These are phyloP conservation scores for Centropus unirufus DNA, from an alignment of 2,113 vertebrate species.

Conservation along the genomic window DNA sequence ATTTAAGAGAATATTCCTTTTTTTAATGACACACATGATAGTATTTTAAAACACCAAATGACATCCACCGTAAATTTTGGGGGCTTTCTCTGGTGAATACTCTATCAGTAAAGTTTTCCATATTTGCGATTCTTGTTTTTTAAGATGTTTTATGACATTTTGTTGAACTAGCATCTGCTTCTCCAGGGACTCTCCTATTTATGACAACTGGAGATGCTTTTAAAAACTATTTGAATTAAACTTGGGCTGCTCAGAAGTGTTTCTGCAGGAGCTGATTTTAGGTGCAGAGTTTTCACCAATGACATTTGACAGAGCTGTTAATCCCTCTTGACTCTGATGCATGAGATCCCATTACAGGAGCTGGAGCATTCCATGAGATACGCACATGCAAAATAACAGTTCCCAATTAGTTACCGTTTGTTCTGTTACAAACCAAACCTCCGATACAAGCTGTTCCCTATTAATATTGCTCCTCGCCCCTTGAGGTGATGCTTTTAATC, in stretches of 20 bases:
- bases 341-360: background rate
- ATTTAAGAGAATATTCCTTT: slow-evolving; percentile 56
- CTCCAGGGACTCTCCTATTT: slow-evolving; percentile 68
- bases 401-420: fast-evolving
- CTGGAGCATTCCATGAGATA: background rate
- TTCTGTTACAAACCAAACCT: background rate
- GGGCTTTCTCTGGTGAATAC: slow-evolving; percentile 39
- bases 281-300: background rate
- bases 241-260: slow-evolving; percentile 37
- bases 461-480: background rate
- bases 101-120: slow-evolving; percentile 54
- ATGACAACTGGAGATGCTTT: slow-evolving; percentile 65
- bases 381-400: background rate
- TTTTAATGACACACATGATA: slow-evolving; percentile 55
- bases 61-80: slow-evolving; percentile 40
- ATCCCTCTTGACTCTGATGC: slow-evolving; percentile 12
- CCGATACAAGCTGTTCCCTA: background rate
- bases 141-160: slow-evolving; percentile 56
- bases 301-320: slow-evolving; percentile 19
- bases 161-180: slow-evolving; percentile 70
- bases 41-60: slow-evolving; percentile 56
- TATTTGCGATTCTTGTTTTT: slow-evolving; percentile 54
- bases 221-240: slow-evolving; percentile 70
- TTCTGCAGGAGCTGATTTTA: slow-evolving; percentile 13
- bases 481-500: background rate